phyloP scores from a whole-genome alignment of 2,113 vertebrate genomes.

The Pungitius pungitius region DNA sequence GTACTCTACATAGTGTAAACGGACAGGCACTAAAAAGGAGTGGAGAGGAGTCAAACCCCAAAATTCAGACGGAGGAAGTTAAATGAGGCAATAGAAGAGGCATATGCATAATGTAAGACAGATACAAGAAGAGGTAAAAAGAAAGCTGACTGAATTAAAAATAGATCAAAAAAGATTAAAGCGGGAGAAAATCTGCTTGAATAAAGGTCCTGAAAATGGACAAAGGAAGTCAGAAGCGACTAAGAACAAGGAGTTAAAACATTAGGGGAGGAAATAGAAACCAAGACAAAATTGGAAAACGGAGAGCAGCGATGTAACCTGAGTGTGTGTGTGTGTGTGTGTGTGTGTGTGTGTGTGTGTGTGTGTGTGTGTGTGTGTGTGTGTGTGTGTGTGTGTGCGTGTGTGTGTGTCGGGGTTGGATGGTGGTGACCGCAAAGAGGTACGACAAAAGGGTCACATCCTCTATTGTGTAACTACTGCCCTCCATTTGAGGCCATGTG shows the following conservation, averaged over 20 bases:
- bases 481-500: not conserved
- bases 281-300: constrained; percentile 23
- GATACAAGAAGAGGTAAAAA: not conserved
- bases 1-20: constrained; percentile 23
- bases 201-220: not conserved
- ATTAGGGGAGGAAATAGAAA: not conserved
- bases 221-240: not conserved
- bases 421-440: constrained; percentile 9
- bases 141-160: not conserved
- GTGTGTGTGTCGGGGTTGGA: constrained; percentile 11
- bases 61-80: not conserved
- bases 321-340: not conserved
- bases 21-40: not conserved
- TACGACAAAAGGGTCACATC: constrained; percentile 30
- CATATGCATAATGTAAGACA: not conserved
- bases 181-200: not conserved
- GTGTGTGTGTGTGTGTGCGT: no score
- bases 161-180: not conserved
- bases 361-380: no score
- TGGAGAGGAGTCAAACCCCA: not conserved
- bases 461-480: constrained; percentile 45
- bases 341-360: no score
- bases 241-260: not conserved
- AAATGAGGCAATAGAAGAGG: not conserved
- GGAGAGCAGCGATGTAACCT: constrained; percentile 24